Evolutionary conservation across 2,113 vertebrate species (phyloP).

Genomic region (Neolamprologus fasciatus): DNA sequence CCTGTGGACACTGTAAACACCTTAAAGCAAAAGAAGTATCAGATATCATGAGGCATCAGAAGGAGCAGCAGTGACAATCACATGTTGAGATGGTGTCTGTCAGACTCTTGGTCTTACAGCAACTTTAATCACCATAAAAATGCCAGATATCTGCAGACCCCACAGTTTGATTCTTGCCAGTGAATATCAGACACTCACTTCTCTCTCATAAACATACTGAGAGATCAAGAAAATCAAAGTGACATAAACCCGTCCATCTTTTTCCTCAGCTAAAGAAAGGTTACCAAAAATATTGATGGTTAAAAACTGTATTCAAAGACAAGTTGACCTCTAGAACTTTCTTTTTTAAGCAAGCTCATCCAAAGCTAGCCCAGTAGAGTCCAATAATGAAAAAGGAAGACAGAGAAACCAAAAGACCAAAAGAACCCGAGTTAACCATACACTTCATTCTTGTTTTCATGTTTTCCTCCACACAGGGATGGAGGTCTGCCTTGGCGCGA

Average conservation of each 20-base stretch:
- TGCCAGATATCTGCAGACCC: conserved; percentile 31
- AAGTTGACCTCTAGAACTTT: accelerated
- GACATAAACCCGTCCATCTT: background rate
- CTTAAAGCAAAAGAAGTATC: background rate
- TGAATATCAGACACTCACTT: conserved; percentile 29
- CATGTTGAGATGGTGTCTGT: accelerated
- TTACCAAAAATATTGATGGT: background rate
- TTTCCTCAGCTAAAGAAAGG: background rate
- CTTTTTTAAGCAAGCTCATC: background rate
- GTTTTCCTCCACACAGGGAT: conserved; percentile 40
- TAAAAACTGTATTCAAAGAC: background rate
- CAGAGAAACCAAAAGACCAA: background rate
- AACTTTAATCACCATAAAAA: conserved; percentile 12
- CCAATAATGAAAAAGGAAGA: background rate
- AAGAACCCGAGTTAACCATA: accelerated
- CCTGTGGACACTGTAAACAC: background rate
- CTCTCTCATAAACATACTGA: accelerated
- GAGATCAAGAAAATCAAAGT: background rate
- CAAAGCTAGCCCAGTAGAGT: background rate
- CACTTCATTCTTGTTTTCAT: background rate
- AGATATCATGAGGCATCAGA: background rate
- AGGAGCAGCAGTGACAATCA: background rate
- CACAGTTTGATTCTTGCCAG: conserved; percentile 8
- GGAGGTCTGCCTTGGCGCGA: conserved; percentile 55
- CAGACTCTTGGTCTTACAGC: conserved; percentile 4